phyloP scores from a whole-genome alignment of 2,888 invertebrate species.

The Macrophya annulata region DNA sequence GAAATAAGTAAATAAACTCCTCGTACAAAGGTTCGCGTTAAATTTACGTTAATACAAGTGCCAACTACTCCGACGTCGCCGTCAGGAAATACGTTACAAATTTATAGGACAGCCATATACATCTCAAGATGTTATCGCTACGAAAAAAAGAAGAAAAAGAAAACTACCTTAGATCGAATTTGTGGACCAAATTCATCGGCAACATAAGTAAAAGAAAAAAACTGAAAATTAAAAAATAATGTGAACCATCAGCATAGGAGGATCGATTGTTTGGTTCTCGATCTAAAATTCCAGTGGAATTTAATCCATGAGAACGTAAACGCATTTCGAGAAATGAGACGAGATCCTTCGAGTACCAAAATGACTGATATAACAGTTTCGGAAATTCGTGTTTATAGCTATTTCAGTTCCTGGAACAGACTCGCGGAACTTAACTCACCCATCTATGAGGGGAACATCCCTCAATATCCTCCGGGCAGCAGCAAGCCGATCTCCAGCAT shows the following conservation, averaged over 20 bases:
- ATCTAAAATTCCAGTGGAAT: too few species aligned
- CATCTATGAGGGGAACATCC: conserved; percentile 76
- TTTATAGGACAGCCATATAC: conserved; percentile 29
- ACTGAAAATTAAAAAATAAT: background rate
- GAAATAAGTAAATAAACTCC: background rate
- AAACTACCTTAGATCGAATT: background rate
- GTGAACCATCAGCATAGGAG: background rate
- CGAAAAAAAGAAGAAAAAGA: background rate
- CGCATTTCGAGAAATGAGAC: background rate
- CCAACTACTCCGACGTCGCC: conserved; percentile 18
- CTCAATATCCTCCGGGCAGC: conserved; percentile 75
- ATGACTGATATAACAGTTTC: background rate
- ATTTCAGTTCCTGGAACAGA: background rate
- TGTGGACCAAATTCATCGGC: background rate
- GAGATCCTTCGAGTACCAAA: background rate
- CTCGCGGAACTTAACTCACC: conserved; percentile 67
- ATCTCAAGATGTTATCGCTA: background rate
- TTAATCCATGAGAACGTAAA: background rate
- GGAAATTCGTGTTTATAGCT: background rate
- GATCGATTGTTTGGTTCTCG: background rate
- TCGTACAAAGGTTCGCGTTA: conserved; percentile 21
- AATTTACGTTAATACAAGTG: conserved; percentile 44
- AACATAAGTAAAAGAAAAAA: background rate
- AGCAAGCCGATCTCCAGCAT: conserved; percentile 76
- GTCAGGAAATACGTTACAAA: conserved; percentile 7